Conservation (phyloP, 2,888 invertebrate genomes). For the Gasteruption jaculator region DNA sequence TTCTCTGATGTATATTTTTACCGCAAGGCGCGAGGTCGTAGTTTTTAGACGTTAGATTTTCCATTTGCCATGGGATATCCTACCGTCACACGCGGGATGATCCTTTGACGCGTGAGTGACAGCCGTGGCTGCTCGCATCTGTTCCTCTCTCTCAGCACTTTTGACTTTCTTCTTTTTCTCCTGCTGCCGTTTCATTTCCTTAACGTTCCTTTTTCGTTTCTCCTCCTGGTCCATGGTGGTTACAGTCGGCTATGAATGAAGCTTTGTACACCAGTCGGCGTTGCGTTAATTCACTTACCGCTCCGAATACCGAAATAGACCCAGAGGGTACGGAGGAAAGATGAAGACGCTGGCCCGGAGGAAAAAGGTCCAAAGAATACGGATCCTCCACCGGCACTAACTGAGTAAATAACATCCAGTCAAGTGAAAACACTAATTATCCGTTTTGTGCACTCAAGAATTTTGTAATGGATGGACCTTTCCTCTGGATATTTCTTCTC, state of each 20-base stretch:
- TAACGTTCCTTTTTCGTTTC: constrained; percentile 5
- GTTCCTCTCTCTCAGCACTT: constrained; percentile 26
- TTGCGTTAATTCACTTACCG: constrained; percentile 26
- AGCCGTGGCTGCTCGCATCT: constrained; percentile 34
- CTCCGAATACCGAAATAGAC: constrained; percentile 36
- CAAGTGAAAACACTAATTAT: constrained; percentile 35
- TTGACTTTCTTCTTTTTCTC: constrained; percentile 17
- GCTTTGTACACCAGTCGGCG: constrained; percentile 31
- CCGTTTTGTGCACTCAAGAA: constrained; percentile 27
- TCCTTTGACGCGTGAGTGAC: constrained; percentile 40
- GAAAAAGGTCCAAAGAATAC: constrained; percentile 12
- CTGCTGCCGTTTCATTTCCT: constrained; percentile 19
- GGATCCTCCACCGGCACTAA: neutral
- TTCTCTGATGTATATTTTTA: no score
- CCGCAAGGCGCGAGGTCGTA: constrained; percentile 4
- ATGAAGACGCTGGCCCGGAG: constrained; percentile 18
- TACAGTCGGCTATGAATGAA: constrained; percentile 33
- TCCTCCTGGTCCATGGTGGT: neutral
- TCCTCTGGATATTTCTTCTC: constrained; percentile 14
- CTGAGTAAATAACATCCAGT: neutral
- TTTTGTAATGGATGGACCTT: constrained; percentile 25
- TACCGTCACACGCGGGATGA: constrained; percentile 23
- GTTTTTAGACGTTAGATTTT: constrained; percentile 7
- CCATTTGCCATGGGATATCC: no score
- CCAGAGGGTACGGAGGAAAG: constrained; percentile 16